These are phyloP conservation scores for Enchytraeus crypticus DNA, from an alignment of 2,888 invertebrate species.

Conservation along the genomic window DNA sequence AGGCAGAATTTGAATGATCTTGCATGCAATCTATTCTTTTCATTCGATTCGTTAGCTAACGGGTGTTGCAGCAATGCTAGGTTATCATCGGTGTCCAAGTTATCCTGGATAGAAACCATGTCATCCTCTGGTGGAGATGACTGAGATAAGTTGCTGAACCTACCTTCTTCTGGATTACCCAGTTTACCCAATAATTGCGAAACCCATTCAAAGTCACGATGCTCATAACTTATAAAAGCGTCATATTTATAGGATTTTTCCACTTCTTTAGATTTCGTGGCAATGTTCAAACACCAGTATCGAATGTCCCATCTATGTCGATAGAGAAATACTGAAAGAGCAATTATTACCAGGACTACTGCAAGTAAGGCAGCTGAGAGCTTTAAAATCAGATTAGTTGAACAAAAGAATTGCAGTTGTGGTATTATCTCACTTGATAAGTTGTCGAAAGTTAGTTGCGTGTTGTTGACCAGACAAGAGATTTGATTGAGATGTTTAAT, in stretches of 20 bases:
- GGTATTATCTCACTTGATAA: neutral
- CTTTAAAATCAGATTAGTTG: neutral
- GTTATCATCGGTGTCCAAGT: no score
- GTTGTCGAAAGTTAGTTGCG: neutral
- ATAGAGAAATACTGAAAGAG: neutral
- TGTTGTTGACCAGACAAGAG: neutral
- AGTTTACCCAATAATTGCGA: no score
- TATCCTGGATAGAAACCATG: no score
- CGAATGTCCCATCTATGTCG: conserved; percentile 5
- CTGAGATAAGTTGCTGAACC: no score
- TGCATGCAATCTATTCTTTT: no score
- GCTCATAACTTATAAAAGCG: conserved; percentile 4
- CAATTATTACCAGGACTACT: neutral
- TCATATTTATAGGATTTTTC: no score
- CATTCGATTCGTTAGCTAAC: no score
- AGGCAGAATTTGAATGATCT: conserved; percentile 1
- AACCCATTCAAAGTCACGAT: neutral
- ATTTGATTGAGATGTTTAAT: neutral
- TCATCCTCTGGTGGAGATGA: no score
- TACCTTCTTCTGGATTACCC: no score
- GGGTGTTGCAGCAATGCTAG: no score
- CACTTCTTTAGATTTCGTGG: no score
- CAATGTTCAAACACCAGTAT: neutral
- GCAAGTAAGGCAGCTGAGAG: neutral
- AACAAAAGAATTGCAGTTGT: neutral